These are phyloP conservation scores for Tipula helvola DNA, from an alignment of 2,888 invertebrate species.

Conservation along the genomic window DNA sequence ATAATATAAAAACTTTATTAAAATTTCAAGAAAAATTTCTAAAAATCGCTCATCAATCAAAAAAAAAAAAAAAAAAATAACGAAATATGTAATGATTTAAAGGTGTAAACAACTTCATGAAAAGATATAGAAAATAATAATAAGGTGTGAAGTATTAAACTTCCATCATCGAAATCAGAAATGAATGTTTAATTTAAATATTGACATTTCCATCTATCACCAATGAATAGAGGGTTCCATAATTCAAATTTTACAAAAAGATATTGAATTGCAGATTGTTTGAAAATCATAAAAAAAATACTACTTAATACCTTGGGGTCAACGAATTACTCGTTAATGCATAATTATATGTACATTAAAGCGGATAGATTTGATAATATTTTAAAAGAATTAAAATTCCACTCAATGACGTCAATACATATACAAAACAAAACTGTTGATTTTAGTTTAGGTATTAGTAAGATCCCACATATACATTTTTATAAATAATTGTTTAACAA, in stretches of 20 bases:
- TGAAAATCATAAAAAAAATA: neutral
- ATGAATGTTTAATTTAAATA: neutral
- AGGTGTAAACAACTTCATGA: neutral
- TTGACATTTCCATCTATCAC: neutral
- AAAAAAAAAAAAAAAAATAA: neutral
- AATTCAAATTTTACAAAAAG: neutral
- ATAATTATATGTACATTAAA: too few species aligned
- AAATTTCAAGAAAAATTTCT: neutral
- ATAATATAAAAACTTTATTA: neutral
- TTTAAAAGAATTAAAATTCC: neutral
- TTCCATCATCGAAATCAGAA: neutral
- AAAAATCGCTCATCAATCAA: neutral
- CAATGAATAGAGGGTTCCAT: neutral
- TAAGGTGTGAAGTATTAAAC: neutral
- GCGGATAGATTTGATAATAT: too few species aligned
- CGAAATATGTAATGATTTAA: neutral
- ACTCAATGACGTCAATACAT: neutral
- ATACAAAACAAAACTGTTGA: neutral
- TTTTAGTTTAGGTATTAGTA: neutral
- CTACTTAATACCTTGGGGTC: neutral
- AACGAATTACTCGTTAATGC: neutral
- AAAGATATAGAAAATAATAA: neutral
- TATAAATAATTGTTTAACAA: neutral
- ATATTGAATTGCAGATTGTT: neutral
- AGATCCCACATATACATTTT: neutral